Conservation (phyloP, 2,888 invertebrate species). For the Oithona nana region DNA sequence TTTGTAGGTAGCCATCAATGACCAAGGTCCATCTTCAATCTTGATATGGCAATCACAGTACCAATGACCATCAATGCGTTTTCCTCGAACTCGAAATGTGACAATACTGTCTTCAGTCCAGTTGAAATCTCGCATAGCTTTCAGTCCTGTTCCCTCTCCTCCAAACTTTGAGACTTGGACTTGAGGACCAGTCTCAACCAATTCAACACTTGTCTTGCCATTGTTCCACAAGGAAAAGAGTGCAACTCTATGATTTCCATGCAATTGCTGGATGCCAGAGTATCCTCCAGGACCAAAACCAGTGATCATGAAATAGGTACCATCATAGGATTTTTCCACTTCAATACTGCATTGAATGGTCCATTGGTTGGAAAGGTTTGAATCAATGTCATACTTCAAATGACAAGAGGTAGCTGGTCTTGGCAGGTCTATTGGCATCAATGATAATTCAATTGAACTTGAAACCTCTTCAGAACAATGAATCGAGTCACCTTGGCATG, state of each 20-base stretch:
- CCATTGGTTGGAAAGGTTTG: background rate
- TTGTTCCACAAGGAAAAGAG: constrained; percentile 13
- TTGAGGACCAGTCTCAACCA: background rate
- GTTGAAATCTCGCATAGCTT: background rate
- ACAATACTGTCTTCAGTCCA: background rate
- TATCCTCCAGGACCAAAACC: constrained; percentile 16
- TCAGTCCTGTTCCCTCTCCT: constrained; percentile 7
- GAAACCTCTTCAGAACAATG: no score
- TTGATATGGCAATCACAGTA: background rate
- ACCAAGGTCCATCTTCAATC: background rate
- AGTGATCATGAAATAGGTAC: constrained; percentile 15
- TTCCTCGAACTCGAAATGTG: background rate
- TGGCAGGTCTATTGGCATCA: no score
- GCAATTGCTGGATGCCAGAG: constrained; percentile 9
- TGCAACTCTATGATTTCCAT: background rate
- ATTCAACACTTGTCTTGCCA: background rate
- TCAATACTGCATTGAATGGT: constrained; percentile 2
- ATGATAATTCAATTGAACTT: no score
- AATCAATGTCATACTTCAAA: constrained; percentile 4
- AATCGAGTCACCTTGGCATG: no score
- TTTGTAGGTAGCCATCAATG: background rate
- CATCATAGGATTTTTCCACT: constrained; percentile 5
- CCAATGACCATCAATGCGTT: background rate
- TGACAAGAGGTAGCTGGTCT: constrained; percentile 16
- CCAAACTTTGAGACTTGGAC: constrained; percentile 3